Percentiles rank a stretch among this genome's conserved stretches.
Evolutionary conservation across 2,113 vertebrate genomes (phyloP).

Genomic region (Halcyon senegalensis): DNA sequence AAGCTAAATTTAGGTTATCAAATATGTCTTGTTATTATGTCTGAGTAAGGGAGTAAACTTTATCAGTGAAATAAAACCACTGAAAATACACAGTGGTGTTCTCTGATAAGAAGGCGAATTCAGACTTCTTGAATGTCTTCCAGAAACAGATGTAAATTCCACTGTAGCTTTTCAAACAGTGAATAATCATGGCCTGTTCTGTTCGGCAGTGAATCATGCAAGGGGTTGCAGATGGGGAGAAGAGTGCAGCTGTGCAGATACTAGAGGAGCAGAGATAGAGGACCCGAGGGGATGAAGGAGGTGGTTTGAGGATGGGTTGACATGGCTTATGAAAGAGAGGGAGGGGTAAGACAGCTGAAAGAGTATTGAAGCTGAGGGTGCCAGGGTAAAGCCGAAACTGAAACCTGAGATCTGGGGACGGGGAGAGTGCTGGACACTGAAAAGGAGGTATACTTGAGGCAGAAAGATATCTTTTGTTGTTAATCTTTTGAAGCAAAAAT

Average conservation of each 20-base stretch:
- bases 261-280: not conserved
- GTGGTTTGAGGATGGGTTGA: not conserved
- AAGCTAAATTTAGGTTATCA: not conserved
- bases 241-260: constrained; percentile 57
- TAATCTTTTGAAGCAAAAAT: not conserved
- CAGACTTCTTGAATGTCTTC: constrained; percentile 51
- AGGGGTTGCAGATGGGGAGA: constrained; percentile 57
- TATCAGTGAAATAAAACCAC: constrained; percentile 9
- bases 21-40: not conserved
- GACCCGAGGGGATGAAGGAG: not conserved
- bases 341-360: not conserved
- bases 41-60: constrained; percentile 1
- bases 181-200: constrained; percentile 68
- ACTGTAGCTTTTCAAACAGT: constrained; percentile 60
- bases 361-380: not conserved
- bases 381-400: not conserved
- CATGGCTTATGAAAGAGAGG: not conserved
- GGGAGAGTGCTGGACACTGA: not conserved
- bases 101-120: constrained; percentile 43
- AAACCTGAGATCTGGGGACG: not conserved
- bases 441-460: not conserved
- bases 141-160: constrained; percentile 65
- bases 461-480: not conserved
- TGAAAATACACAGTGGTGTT: constrained; percentile 27
- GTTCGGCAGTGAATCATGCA: constrained; percentile 42